Conservation (phyloP, 1,140 invertebrate genomes). For the Neotoxoptera formosana region DNA sequence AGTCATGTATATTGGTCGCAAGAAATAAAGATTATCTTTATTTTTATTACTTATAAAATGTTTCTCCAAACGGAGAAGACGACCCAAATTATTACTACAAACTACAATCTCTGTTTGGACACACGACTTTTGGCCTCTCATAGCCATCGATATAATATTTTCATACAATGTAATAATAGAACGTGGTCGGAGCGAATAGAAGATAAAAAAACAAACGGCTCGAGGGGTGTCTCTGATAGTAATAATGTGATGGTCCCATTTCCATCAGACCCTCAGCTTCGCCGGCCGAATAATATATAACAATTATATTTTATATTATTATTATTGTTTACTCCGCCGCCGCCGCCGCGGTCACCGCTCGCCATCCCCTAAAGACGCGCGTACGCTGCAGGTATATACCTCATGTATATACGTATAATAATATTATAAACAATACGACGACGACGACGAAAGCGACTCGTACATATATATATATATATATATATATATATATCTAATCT, state of each 20-base stretch:
- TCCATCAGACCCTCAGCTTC: conserved; percentile 75
- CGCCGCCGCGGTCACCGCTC: not conserved
- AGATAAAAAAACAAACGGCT: not conserved
- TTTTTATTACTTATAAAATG: no score
- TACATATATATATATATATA: not conserved
- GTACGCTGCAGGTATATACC: not conserved
- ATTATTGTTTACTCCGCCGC: not conserved
- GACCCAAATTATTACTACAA: no score
- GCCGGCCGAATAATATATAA: conserved; percentile 70
- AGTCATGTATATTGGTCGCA: no score
- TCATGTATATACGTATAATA: not conserved
- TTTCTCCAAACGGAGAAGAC: no score
- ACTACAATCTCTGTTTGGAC: no score
- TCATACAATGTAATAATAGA: not conserved
- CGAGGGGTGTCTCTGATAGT: conserved; percentile 90
- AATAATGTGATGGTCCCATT: conserved; percentile 75
- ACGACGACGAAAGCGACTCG: not conserved
- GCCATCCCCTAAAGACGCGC: not conserved
- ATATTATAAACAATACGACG: not conserved
- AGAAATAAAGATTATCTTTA: no score
- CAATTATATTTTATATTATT: not conserved
- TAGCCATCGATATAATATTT: not conserved
- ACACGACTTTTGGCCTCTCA: no score
- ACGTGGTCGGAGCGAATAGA: not conserved
- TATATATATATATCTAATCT: no score